Evolutionary conservation across 1,140 invertebrate species (phyloP), one percentile per base, ranked within the genome.

Genomic region (Drosophila kohkoa): DNA sequence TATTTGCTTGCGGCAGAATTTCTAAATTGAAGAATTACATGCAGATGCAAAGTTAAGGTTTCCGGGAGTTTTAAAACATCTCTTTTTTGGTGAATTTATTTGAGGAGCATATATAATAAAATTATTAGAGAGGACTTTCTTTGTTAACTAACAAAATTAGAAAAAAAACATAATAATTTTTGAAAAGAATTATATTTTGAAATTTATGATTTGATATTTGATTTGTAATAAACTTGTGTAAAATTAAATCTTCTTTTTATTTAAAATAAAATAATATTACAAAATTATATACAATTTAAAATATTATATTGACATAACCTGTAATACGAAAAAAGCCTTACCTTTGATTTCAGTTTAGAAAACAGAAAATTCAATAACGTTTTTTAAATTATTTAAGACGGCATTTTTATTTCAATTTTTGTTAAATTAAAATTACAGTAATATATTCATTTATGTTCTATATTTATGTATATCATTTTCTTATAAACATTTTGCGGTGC

Each of bases 391-490:
- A 66, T 79, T 64, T 64, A 72, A 82, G 82, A 87, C 83, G 83
- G 82, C 79, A 82, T 88, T 87, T 86, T 77, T 83, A 83, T 87
- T 86, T 82, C 49, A 54, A 72, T 77, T 72, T n/a, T 15, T 64
- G 46, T 69, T 69, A 69, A 88, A 87, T 52, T 46, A 77, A 82
- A 73, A 77, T 75, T 76, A 65, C 49, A 66, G 25, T 77, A 20
- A 62, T 45, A 69, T 75, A 25, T 75, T 63, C 48, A 58, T 30
- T 69, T 82, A 66, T 49, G 59, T 67, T 5, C 38, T 55, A 45
- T 57, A 38, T 58, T 15, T 64, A 16, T 28, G 63, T 46, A 49
- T 73, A 67, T 60, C 10, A 30, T 75, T 78, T 68, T 30, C 32
- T 82, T 79, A 65, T 43, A 79, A 82, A 73, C 83, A 80, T 75